Evolutionary conservation across 2,797 vertebrate genomes (phyloP), one percentile per base, ranked within the genome.

Genomic region (Dendrocincla fuliginosa): DNA sequence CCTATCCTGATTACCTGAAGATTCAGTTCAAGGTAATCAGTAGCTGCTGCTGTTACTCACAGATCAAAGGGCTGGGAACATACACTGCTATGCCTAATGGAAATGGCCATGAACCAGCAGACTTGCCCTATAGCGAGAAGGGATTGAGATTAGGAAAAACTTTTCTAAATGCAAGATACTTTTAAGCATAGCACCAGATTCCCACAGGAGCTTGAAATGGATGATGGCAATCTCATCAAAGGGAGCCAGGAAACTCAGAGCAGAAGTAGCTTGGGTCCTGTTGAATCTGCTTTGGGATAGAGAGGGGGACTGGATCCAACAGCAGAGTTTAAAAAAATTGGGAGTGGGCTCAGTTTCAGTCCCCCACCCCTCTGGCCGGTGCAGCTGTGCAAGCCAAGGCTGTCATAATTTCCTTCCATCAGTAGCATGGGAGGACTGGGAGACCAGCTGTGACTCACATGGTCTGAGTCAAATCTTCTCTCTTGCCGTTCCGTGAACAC

Each of bases 371-470:
- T 85, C 15, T 0, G 12, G 47, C 37, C 61, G 9, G 39, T 3
- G 7, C 87, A 83, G 87, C 87, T 79, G 89, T 33, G 64, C 52
- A 44, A 47, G 57, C 25, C n/a, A 3, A 0, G 4, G 46, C 73
- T 75, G 87, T 69, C 83, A 83, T 1, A 61, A 23, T 94, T 93
- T 93, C 95, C 91, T 81, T 84, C 30, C 57, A n/a, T 16, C 19
- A 11, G 57, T 18, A 78, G 57, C 63, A 39, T 53, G 56, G 55
- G 75, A 71, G 80, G 84, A 63, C 39, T 56, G 1, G 3, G 74
- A 86, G 88, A 90, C 39, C 10, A 2, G 57, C n/a, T 3, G 56
- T 93, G 96, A 95, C 87, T 95, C 97, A 93, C 79, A 28, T 10
- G 41, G 30, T 50, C 87, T 84, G 94, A 84, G 89, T 67, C 94